Conservation (phyloP, 1,140 invertebrate species). For the Cotesia typhae region DNA sequence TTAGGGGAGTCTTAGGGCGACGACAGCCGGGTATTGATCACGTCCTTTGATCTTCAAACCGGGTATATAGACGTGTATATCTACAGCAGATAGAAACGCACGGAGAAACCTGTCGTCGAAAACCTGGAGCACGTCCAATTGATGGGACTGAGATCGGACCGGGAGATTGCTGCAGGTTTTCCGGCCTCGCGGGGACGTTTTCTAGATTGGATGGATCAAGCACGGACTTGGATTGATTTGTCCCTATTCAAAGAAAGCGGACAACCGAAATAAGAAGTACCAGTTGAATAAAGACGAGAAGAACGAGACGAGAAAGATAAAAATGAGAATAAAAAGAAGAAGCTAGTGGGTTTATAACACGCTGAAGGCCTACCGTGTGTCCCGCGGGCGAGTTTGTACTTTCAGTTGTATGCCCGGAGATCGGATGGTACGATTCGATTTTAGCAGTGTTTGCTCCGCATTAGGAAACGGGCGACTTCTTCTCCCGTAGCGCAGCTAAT, state of each 20-base stretch:
- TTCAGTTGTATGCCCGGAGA: slow-evolving; percentile 31
- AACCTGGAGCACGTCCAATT: slow-evolving; percentile 24
- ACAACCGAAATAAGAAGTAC: neutral
- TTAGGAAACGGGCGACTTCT: slow-evolving; percentile 46
- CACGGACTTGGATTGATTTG: slow-evolving; percentile 42
- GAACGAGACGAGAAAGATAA: too few species aligned
- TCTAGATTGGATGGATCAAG: slow-evolving; percentile 44
- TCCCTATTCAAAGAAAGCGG: slow-evolving; percentile 31
- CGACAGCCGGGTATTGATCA: neutral
- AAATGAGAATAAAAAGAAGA: neutral
- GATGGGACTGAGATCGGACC: slow-evolving; percentile 30
- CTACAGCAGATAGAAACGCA: neutral
- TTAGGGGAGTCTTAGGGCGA: neutral
- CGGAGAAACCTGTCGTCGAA: neutral
- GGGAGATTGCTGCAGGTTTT: slow-evolving; percentile 34
- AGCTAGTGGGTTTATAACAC: too few species aligned
- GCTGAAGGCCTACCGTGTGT: slow-evolving; percentile 28
- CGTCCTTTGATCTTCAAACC: slow-evolving; percentile 29
- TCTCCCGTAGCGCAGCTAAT: slow-evolving; percentile 33
- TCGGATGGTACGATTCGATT: slow-evolving; percentile 46
- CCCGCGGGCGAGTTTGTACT: slow-evolving; percentile 5
- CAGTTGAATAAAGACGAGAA: neutral
- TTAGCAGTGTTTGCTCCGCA: slow-evolving; percentile 46
- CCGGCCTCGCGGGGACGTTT: slow-evolving; percentile 42
- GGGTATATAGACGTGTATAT: too few species aligned